Evolutionary conservation across 2,797 vertebrate genomes (phyloP).

Genomic region (Eptatretus atami): DNA sequence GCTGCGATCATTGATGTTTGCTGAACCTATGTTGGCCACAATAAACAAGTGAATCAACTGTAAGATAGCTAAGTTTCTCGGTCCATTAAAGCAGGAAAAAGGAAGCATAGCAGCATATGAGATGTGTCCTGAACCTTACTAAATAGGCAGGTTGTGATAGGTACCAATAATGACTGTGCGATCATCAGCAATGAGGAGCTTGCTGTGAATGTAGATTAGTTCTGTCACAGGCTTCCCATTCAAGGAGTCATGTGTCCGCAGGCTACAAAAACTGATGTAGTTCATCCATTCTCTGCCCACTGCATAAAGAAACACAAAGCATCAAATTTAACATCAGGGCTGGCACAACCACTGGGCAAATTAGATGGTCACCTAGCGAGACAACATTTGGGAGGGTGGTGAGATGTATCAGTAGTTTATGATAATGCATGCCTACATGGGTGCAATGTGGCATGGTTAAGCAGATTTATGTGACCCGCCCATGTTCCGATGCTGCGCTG

Average conservation of each 20-base stretch:
- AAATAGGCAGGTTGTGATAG: slow-evolving; percentile 5
- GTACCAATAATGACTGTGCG: slow-evolving; percentile 13
- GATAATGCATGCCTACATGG: too few relatives aligned
- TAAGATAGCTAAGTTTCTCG: neutral
- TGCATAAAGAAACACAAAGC: slow-evolving; percentile 5
- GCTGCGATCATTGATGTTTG: slow-evolving; percentile 14
- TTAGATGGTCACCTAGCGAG: too few relatives aligned
- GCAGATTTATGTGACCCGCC: too few relatives aligned
- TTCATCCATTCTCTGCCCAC: slow-evolving; percentile 13
- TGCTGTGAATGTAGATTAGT: slow-evolving; percentile 14
- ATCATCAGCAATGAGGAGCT: slow-evolving; percentile 14
- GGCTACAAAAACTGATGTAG: slow-evolving; percentile 13
- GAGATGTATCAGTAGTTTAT: too few relatives aligned
- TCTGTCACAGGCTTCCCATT: slow-evolving; percentile 13
- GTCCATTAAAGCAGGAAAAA: too few relatives aligned
- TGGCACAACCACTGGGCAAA: too few relatives aligned
- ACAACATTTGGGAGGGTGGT: too few relatives aligned
- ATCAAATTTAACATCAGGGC: too few relatives aligned
- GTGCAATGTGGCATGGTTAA: too few relatives aligned
- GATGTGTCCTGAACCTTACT: neutral
- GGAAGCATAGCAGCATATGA: neutral
- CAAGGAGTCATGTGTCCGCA: slow-evolving; percentile 12
- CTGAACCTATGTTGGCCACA: slow-evolving; percentile 10
- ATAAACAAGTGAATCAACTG: neutral
- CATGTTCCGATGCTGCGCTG: too few relatives aligned